These are phyloP conservation scores for Bathynomus jamesi DNA, from an alignment of 1,140 invertebrate genomes.

Conservation along the genomic window DNA sequence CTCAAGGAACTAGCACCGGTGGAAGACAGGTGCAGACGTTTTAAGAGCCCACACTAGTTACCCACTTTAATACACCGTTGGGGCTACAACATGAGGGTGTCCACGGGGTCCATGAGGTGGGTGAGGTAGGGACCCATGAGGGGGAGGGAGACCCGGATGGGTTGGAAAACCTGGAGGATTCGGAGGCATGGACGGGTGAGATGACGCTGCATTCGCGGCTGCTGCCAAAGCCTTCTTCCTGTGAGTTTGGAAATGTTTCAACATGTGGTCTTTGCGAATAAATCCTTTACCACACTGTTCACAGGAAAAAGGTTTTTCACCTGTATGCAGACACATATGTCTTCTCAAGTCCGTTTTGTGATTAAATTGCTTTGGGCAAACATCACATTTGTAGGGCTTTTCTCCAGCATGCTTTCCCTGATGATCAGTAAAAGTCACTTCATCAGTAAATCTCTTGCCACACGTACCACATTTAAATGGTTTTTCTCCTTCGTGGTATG, in stretches of 20 bases:
- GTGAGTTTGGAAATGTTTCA: conserved; percentile 85
- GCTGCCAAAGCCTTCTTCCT: conserved; percentile 44
- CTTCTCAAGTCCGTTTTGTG: conserved; percentile 84
- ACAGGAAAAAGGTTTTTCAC: conserved; percentile 70
- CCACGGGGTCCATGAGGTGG: background rate
- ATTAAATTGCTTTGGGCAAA: conserved; percentile 80
- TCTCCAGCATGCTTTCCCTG: conserved; percentile 67
- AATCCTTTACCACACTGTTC: conserved; percentile 76
- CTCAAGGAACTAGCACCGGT: background rate
- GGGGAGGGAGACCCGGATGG: background rate
- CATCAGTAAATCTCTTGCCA: conserved; percentile 68
- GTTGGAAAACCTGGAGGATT: background rate
- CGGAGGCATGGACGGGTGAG: background rate
- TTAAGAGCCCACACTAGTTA: background rate
- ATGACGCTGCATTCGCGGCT: conserved; percentile 11
- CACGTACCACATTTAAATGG: conserved; percentile 75
- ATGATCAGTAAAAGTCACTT: conserved; percentile 59
- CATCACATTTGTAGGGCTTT: conserved; percentile 79
- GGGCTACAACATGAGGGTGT: background rate
- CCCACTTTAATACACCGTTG: background rate
- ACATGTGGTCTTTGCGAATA: conserved; percentile 89
- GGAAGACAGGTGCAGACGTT: background rate
- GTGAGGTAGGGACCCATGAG: background rate
- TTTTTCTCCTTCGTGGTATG: conserved; percentile 75
- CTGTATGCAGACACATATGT: conserved; percentile 72